These are phyloP conservation scores for Hippocampus comes DNA, from an alignment of 2,113 vertebrate species.

Conservation along the genomic window DNA sequence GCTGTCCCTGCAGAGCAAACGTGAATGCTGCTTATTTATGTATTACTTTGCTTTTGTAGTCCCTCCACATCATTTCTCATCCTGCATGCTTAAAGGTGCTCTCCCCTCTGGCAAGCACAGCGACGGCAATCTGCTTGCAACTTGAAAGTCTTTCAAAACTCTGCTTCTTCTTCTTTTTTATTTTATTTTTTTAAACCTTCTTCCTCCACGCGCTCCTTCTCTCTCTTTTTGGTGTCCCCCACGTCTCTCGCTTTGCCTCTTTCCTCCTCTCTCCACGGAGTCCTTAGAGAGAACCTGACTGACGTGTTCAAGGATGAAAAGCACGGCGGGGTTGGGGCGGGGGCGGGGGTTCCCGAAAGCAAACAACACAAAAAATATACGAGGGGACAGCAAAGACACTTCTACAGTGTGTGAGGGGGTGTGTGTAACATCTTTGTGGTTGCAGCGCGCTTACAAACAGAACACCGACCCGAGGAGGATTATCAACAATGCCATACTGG, in stretches of 20 bases:
- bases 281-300: slow-evolving; percentile 68
- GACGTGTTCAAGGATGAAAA: slow-evolving; percentile 65
- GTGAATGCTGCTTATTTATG: slow-evolving; percentile 53
- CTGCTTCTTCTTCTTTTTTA: slow-evolving; percentile 15
- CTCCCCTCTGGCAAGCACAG: slow-evolving; percentile 68
- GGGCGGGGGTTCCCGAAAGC: slow-evolving; percentile 52
- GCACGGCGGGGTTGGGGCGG: slow-evolving; percentile 9
- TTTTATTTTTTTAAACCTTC: not conserved
- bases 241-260: slow-evolving; percentile 5
- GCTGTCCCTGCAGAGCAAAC: slow-evolving; percentile 45
- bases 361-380: slow-evolving; percentile 57
- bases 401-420: not conserved
- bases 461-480: slow-evolving; percentile 46
- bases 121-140: slow-evolving; percentile 65
- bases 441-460: not conserved
- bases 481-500: slow-evolving; percentile 43
- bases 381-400: slow-evolving; percentile 35
- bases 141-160: slow-evolving; percentile 68
- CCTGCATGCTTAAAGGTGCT: slow-evolving; percentile 68
- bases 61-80: slow-evolving; percentile 64
- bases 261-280: slow-evolving; percentile 21
- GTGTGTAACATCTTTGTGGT: not conserved
- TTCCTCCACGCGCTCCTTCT: slow-evolving; percentile 32
- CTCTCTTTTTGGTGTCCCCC: slow-evolving; percentile 16
- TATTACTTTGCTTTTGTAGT: slow-evolving; percentile 68